These are phyloP conservation scores for Brachylomia viminalis DNA, from an alignment of 2,888 invertebrate species.

Conservation along the genomic window DNA sequence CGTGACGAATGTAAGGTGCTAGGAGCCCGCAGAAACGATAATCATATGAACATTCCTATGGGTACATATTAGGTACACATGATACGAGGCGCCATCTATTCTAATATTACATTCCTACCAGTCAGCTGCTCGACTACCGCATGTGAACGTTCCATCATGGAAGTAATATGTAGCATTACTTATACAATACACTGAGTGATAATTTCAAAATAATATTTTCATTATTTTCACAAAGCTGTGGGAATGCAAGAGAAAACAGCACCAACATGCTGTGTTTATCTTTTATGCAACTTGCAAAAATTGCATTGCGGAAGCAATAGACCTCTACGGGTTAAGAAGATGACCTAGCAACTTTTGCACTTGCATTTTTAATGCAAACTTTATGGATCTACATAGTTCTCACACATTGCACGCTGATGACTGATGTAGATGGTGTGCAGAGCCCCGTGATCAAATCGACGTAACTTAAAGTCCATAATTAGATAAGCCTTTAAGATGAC, in stretches of 20 bases:
- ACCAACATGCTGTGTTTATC: slow-evolving; percentile 10
- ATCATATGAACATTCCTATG: slow-evolving; percentile 67
- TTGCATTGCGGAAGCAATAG: slow-evolving; percentile 28
- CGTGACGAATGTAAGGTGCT: slow-evolving; percentile 69
- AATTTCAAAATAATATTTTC: slow-evolving; percentile 36
- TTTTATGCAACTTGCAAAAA: slow-evolving; percentile 16
- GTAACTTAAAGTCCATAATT: neutral
- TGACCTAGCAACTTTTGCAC: slow-evolving; percentile 4
- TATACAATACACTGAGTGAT: slow-evolving; percentile 24
- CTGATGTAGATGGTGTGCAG: too few relatives aligned
- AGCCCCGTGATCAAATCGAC: neutral
- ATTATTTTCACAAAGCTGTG: slow-evolving; percentile 14
- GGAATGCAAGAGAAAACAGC: slow-evolving; percentile 15
- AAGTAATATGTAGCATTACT: slow-evolving; percentile 31
- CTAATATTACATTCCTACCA: slow-evolving; percentile 64
- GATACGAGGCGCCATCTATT: slow-evolving; percentile 56
- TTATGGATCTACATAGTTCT: slow-evolving; percentile 5
- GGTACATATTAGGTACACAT: slow-evolving; percentile 60
- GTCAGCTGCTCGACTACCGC: slow-evolving; percentile 39
- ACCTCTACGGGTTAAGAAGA: slow-evolving; percentile 24
- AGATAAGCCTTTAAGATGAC: slow-evolving; percentile 11
- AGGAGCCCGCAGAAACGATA: slow-evolving; percentile 58
- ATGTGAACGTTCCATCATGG: slow-evolving; percentile 49
- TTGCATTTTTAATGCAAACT: slow-evolving; percentile 31
- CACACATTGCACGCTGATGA: neutral